Evolutionary conservation across 2,797 vertebrate species (phyloP), one percentile per base, ranked within the genome.

Genomic region (Coreius guichenoti): DNA sequence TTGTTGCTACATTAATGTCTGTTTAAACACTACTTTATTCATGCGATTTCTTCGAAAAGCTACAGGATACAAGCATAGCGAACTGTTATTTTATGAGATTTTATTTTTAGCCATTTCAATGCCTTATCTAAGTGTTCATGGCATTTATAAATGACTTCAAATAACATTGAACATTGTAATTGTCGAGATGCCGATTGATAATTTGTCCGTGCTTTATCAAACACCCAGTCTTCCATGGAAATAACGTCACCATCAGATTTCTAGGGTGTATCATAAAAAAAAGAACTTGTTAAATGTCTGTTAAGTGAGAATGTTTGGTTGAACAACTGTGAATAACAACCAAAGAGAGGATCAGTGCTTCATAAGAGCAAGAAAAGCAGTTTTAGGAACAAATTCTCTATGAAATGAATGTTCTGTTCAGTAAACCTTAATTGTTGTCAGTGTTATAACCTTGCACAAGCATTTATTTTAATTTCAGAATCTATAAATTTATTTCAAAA

Each of bases 401-500:
- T 49, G 43, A 74, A 72, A 29, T 56, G 58, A 77, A 76, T 83
- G 82, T 77, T 69, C 21, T 29, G 81, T 54, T 11, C 23, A 16
- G 19, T 77, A 31, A 33, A 68, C 56, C 43, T 56, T 23, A 19
- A n/a, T 70, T 73, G 51, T 73, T 12, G 16, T 81, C 70, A 33
- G 74, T 69, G 74, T 58, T 78, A 31, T 47, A 33, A 78, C 23
- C 76, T 79, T 47, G 75, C 51, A 77, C 47, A 78, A 78, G 36
- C 19, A 21, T 79, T 70, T 61, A 17, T 61, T 79, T 79, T 77
- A 17, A 78, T 78, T 79, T 79, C 14, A 70, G 54, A n/a, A 72
- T 61, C 75, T 79, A 84, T 84, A 79, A 63, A 84, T 47, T n/a
- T 36, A 68, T 70, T 84, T 70, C 26, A 54, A 69, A 79, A 79